A percentile compares a stretch with the other conserved stretches of the same genome.
Conservation (phyloP, 1,140 invertebrate genomes). For the Brachionus koreanus region DNA sequence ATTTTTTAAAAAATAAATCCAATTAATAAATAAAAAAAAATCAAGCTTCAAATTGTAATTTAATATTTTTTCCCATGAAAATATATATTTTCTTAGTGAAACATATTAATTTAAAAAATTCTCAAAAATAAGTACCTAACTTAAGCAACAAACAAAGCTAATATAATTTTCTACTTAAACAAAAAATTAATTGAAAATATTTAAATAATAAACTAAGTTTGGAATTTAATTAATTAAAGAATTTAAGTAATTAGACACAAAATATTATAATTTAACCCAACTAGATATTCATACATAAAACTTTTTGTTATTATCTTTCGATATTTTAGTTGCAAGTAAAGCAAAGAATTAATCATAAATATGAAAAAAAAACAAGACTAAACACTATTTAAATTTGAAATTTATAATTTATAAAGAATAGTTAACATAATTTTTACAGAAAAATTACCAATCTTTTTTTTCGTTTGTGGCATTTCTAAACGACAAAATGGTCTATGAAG, state of each 20-base stretch:
- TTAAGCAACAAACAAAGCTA: too few species aligned
- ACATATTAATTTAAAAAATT: too few species aligned
- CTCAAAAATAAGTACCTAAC: too few species aligned
- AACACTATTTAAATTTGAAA: neutral
- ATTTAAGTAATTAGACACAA: neutral
- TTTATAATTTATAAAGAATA: conserved; percentile 7
- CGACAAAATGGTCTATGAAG: conserved; percentile 22
- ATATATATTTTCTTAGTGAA: too few species aligned
- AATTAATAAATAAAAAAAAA: too few species aligned
- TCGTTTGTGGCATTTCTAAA: neutral
- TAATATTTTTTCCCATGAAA: too few species aligned
- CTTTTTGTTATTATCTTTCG: conserved; percentile 8
- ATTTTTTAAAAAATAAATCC: neutral
- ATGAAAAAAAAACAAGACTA: neutral
- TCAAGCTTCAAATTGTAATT: too few species aligned
- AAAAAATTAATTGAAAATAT: neutral
- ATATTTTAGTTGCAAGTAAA: neutral
- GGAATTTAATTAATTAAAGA: neutral
- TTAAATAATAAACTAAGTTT: neutral
- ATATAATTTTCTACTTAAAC: neutral
- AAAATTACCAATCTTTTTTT: neutral
- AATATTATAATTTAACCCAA: conserved; percentile 10
- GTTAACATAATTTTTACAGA: neutral
- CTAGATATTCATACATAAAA: conserved; percentile 3
- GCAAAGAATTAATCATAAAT: conserved; percentile 3